Base-by-base conservation (phyloP, 2,888 invertebrate species). In the Eumacrocentrus americanus region DNA sequence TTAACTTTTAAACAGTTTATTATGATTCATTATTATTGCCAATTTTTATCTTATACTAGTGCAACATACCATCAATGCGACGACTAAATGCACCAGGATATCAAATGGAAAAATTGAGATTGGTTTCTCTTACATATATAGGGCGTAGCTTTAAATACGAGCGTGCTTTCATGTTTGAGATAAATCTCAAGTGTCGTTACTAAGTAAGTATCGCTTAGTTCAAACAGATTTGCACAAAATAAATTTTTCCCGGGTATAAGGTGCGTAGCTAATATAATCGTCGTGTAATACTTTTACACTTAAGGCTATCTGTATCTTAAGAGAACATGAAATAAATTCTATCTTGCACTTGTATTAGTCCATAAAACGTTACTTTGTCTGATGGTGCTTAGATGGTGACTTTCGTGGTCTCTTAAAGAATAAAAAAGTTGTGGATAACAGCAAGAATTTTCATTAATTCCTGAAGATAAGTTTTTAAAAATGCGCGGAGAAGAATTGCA, bases 21-120 rank as follows among this genome's bases (percentile, higher is more conserved):
- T 22, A 40, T 50, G 37, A 40, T 14, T 9, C 40, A 54, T 34
- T 58, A 61, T 54, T 34, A 46, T 55, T 56, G 58, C 60, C 51
- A 62, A 63, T 62, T 61, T 62, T 62, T 58, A 63, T 65, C 70
- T 58, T 67, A 72, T 42, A 72, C 62, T 70, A 79, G 79, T 70
- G 70, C 75, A 42, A 77, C 77, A 48, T 80, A 80, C 66, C 75
- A 78, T 56, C 73, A 78, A 37, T 78, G 76, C 64, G 77, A 76
- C 58, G 73, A 75, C 62, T 78, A 68, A 78, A 67, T 58, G 60
- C 57, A 46, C 55, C 50, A 57, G 44, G 42, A 57, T 58, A 57
- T 59, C 58, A 55, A 55, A 53, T 52, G n/a, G 57, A 63, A 53
- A 57, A 52, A 34, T 42, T 55, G 60, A 53, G 16, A 37, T 59